Base-by-base conservation (phyloP, 2,113 vertebrate species). In the Rhagologus leucostigma region DNA sequence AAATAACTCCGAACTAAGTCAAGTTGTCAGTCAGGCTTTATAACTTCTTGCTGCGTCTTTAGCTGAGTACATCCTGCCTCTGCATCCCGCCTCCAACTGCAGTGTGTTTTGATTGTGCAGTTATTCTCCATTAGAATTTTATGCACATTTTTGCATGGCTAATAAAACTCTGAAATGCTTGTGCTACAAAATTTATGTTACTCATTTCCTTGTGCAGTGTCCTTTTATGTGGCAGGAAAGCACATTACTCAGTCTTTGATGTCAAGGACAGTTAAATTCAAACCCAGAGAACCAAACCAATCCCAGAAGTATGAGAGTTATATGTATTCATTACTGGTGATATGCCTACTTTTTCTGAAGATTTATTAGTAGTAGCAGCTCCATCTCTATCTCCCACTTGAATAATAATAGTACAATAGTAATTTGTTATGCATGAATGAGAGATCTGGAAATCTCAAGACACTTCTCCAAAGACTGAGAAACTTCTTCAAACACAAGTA, bases 231-330 rank as follows among this genome's bases (percentile, higher is more conserved):
- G 35, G 12, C 56, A 79, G 53, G 32, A 84, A 92, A 84, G 52
- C 21, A 69, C 47, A 63, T 91, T 93, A 59, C 26, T 91, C 83
- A 84, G 50, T 27, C 64, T 84, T 86, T 62, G 70, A 77, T 68
- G 49, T 73, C 85, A 85, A 92, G 41, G 50, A 60, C 63, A 46
- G n/a, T 95, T 90, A 77, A 70, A 92, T 70, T 95, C 63, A 90
- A 95, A 87, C 39, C 59, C 55, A 35, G 64, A 82, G 64, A 87
- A 75, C 26, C 73, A 82, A 92, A 42, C 24, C 30, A 84, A 29
- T 59, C 56, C 56, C 83, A 75, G 59, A 71, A 89, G 16, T 23
- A 56, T 11, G 33, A 73, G 53, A 63, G 22, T 53, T 65, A 18
- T 24, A 33, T 65, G 33, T 39, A 47, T 93, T 90, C 63, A 86